Conservation (phyloP, 2,113 vertebrate species). For the Plotosus lineatus region DNA sequence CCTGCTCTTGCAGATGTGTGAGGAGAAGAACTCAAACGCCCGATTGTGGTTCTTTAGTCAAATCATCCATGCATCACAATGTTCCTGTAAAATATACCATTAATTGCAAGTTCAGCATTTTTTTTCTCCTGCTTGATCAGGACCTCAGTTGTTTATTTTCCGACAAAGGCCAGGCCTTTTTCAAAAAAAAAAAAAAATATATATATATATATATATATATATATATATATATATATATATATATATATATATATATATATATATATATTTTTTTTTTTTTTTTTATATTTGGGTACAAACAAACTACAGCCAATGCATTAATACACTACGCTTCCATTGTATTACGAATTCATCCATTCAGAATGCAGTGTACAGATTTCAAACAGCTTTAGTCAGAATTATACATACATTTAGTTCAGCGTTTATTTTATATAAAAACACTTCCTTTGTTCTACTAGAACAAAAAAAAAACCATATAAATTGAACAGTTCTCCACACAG, state of each 20-base stretch:
- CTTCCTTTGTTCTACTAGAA: background rate
- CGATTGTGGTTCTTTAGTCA: constrained; percentile 33
- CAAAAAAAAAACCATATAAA: constrained; percentile 11
- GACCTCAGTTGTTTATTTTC: background rate
- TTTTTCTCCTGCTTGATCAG: background rate
- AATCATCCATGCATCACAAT: constrained; percentile 15
- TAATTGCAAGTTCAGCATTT: constrained; percentile 13
- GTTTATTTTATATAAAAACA: background rate
- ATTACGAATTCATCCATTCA: constrained; percentile 22
- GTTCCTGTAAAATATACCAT: background rate
- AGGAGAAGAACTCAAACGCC: background rate
- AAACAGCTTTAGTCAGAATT: background rate
- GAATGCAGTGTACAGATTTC: background rate
- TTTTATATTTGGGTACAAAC: background rate
- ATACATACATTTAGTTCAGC: background rate
- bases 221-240: too few species aligned
- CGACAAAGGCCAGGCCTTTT: background rate
- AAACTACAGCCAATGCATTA: background rate
- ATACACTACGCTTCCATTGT: background rate
- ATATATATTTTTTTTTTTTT: background rate
- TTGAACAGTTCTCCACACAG: constrained; percentile 27
- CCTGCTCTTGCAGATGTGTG: constrained; percentile 32
- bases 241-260: too few species aligned
- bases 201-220: background rate
- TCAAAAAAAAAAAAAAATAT: background rate